Evolutionary conservation across 2,113 vertebrate genomes (phyloP), one percentile per base, ranked within the genome.

Genomic region (Pomatostomus ruficeps): DNA sequence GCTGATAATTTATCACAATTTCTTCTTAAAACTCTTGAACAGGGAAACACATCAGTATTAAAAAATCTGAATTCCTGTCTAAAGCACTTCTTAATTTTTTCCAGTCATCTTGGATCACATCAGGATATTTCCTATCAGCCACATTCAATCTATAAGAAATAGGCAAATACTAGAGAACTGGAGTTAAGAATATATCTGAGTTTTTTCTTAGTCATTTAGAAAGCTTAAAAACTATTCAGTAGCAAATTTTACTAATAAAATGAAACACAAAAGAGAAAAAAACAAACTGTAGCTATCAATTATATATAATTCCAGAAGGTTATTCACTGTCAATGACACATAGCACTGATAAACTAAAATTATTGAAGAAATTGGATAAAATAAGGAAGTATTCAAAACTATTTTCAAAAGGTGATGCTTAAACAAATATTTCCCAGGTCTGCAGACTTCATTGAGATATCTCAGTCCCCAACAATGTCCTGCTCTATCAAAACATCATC

Each of bases 141-240:
- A 86, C 38, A 74, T 82, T 95, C 46, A 91, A 97, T 82, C 88
- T 86, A 29, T 98, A 97, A 93, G 97, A 97, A 40, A 97, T 8
- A 62, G 98, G 97, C n/a, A 98, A 67, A 88, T 98, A 97, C 91
- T 98, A 97, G 63, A 98, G 94, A 65, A 97, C 89, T 98, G 55
- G 6, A 93, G 33, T 74, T 68, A 91, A 77, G 43, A 92, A 88
- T 9, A 28, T 40, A 63, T 8, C 12, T n/a, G n/a, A 36, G 26
- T 35, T 75, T 89, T 67, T 77, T 94, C 43, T 71, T 49, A 73
- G 38, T 80, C 5, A 73, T 42, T 82, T 71, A 85, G 35, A 93
- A 89, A 89, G 16, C 29, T 49, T 8, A 54, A 33, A 77, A 62
- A 91, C 18, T 57, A 19, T 76, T 88, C 25, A 70, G 19, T 11